phyloP scores from a whole-genome alignment of 2,797 vertebrate species.

The Lophotriccus pileatus region DNA sequence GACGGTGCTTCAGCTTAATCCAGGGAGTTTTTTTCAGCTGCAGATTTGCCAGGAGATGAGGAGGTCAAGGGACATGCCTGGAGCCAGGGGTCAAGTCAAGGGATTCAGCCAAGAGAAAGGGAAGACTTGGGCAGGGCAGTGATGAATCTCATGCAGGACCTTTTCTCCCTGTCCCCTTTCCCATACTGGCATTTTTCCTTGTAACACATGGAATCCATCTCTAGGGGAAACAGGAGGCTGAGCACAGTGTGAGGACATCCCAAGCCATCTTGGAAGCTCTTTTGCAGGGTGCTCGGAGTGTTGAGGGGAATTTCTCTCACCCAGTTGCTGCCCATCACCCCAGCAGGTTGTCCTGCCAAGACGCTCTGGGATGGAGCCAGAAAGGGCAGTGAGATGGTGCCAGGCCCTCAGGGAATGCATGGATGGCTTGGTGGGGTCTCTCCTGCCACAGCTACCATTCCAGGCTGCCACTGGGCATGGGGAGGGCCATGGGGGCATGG shows the following conservation, averaged over 20 bases:
- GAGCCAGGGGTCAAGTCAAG: not conserved
- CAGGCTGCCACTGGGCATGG: not conserved
- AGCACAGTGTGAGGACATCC: rapidly evolving
- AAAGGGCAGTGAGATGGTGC: not conserved
- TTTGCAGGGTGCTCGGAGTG: rapidly evolving
- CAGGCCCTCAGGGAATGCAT: not conserved
- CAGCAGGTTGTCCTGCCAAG: not conserved
- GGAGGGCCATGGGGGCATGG: rapidly evolving
- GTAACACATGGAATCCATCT: not conserved
- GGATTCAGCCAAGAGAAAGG: not conserved
- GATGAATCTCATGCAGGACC: not conserved
- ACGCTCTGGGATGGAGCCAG: not conserved
- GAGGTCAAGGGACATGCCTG: not conserved
- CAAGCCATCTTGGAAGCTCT: not conserved
- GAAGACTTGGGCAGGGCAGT: not conserved
- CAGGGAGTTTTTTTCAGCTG: not conserved
- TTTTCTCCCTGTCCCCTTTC: not conserved
- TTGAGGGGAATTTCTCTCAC: not conserved
- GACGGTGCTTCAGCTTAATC: not conserved
- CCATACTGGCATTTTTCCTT: not conserved
- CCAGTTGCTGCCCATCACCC: not conserved
- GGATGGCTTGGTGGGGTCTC: not conserved
- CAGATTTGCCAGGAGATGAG: not conserved
- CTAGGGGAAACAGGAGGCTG: not conserved
- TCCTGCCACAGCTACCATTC: not conserved